Conservation (phyloP, 2,888 invertebrate genomes). For the Dilophus febrilis region DNA sequence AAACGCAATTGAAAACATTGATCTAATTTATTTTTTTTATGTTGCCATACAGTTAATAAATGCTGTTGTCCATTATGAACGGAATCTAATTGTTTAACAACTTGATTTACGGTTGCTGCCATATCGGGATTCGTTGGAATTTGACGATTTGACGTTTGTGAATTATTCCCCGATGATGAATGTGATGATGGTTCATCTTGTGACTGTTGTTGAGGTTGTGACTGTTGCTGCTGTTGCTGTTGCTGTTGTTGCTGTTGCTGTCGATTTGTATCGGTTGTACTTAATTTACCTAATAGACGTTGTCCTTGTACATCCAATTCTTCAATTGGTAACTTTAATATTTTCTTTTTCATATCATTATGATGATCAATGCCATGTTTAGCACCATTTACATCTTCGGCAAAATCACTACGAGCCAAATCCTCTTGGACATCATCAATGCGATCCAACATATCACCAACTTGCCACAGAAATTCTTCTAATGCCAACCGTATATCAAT, state of each 20-base stretch:
- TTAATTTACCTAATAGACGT: constrained; percentile 32
- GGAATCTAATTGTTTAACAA: constrained; percentile 68
- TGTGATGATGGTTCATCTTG: constrained; percentile 7
- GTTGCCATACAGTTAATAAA: constrained; percentile 84
- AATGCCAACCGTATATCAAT: constrained; percentile 85
- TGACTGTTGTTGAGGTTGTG: too few species aligned
- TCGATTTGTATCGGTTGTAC: constrained; percentile 12
- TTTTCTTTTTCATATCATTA: constrained; percentile 83
- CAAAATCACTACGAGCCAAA: constrained; percentile 81
- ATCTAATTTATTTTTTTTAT: constrained; percentile 83
- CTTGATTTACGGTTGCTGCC: constrained; percentile 45
- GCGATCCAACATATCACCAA: constrained; percentile 79
- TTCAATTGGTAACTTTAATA: constrained; percentile 85
- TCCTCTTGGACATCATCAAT: constrained; percentile 88
- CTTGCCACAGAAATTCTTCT: constrained; percentile 93
- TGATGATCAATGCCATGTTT: constrained; percentile 85
- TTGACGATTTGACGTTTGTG: constrained; percentile 13
- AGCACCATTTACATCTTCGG: constrained; percentile 85
- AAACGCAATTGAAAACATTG: constrained; percentile 90
- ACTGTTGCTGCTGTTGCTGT: too few species aligned
- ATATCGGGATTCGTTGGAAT: constrained; percentile 26
- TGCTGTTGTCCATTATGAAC: constrained; percentile 83
- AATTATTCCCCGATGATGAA: constrained; percentile 12
- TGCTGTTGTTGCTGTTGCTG: constrained; percentile 6
- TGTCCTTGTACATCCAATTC: constrained; percentile 81